Evolutionary conservation across 2,888 invertebrate genomes (phyloP).

Genomic region (Agrilus biguttatus): DNA sequence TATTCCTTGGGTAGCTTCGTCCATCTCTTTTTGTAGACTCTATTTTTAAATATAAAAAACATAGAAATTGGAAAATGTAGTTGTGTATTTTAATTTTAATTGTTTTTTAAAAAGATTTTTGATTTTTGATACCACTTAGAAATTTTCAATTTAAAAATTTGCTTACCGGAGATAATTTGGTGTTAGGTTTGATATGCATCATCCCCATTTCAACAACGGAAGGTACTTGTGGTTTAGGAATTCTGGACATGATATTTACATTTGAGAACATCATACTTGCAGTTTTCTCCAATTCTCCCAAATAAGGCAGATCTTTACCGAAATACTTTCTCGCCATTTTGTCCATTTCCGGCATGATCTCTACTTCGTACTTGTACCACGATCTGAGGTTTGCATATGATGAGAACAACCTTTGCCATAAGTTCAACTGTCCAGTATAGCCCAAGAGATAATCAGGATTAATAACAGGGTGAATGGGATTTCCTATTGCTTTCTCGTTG

Average conservation of each 20-base stretch:
- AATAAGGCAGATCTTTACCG: constrained; percentile 17
- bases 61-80: too few species aligned
- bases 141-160: too few species aligned
- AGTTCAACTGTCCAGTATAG: constrained; percentile 3
- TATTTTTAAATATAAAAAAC: constrained; percentile 7
- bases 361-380: too few species aligned
- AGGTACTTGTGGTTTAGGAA: constrained; percentile 19
- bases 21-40: constrained; percentile 25
- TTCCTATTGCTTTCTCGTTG: constrained; percentile 10
- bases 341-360: constrained; percentile 8
- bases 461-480: constrained; percentile 16
- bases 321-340: constrained; percentile 16
- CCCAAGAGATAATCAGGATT: constrained; percentile 13
- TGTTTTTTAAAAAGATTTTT: too few species aligned
- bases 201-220: constrained; percentile 22
- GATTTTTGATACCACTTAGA: too few species aligned
- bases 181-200: constrained; percentile 14
- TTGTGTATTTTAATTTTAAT: too few species aligned
- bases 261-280: constrained; percentile 23
- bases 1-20: constrained; percentile 23
- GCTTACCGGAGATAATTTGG: constrained; percentile 18
- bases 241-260: constrained; percentile 21
- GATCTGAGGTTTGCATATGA: too few species aligned
- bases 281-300: constrained; percentile 16
- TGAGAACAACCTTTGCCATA: not conserved